Base-by-base conservation (phyloP, 2,113 vertebrate species). In the Hippoglossus stenolepis region DNA sequence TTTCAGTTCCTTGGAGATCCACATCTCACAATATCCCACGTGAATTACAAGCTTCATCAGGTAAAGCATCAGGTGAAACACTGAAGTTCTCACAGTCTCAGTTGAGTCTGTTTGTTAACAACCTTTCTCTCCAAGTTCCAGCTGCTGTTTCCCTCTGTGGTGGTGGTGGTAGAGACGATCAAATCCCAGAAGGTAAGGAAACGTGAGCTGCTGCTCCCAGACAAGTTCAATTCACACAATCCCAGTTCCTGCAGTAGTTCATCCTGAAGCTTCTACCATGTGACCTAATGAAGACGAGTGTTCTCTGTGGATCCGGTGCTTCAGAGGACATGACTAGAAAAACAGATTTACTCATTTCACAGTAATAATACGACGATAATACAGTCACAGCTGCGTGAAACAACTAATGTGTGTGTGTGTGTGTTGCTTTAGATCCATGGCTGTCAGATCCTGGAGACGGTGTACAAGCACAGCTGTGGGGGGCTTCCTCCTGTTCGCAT, bases 21-120 rank as follows among this genome's bases (percentile, higher is more conserved):
- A 3, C 98, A 99, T 90, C 96, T 99, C 77, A 96, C 97, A 9
- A 96, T 98, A 90, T 97, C 98, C 0, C 97, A 99, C 62, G 96
- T 99, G 75, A 99, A 97, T 91, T 98, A 99, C 80, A 97, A 96
- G 88, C 94, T 99, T 53, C 97, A 99, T 82, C 96, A 99, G 97
- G 98, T 99, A 94, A 85, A 65, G 2, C 14, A 43, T 72, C 17
- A 17, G 31, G 23, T 31, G 28, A n/a, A 58, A 23, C 14, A 3
- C 26, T 58, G 3, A 49, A 3, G 23, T 64, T 21, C 3, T 51
- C 17, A 1, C 31, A 6, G n/a, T 26, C 5, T 4, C 53, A 45
- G 5, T 53, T 13, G 17, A 14, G 12, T 24, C 1, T 31, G 24
- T 15, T 8, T 10, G 45, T 47, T 47, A 14, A 51, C 47, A 18